Evolutionary conservation across 2,888 invertebrate genomes (phyloP).

Genomic region (Agrochola lychnidis): DNA sequence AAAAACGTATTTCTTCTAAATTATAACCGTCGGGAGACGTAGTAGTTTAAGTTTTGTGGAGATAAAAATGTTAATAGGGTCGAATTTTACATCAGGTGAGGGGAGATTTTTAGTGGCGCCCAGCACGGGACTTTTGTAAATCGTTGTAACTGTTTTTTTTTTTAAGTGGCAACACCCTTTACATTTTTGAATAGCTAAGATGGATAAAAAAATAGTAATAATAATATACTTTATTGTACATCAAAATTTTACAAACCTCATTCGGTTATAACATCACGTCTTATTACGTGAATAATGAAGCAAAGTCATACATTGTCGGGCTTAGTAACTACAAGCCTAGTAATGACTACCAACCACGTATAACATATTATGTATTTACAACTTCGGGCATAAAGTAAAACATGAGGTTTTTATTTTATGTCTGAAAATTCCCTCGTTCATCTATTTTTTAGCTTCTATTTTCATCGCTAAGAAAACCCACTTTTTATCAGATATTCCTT

Average conservation of each 20-base stretch:
- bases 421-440: background rate
- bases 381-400: background rate
- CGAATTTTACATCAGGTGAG: background rate
- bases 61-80: slow-evolving; percentile 14
- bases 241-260: background rate
- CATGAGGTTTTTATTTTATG: background rate
- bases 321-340: slow-evolving; percentile 4
- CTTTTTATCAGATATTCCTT: slow-evolving; percentile 18
- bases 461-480: background rate
- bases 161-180: background rate
- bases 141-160: background rate
- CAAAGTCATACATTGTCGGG: background rate
- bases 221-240: background rate
- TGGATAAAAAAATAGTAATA: no score
- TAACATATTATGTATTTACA: background rate
- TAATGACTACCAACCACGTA: background rate
- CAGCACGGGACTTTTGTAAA: slow-evolving; percentile 33
- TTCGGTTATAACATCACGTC: background rate
- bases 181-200: background rate
- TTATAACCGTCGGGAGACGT: slow-evolving; percentile 9
- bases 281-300: background rate
- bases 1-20: slow-evolving; percentile 36
- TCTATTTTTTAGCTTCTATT: background rate
- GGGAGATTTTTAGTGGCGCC: slow-evolving; percentile 26
- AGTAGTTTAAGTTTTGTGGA: slow-evolving; percentile 30